A percentile compares a stretch with the other conserved stretches of the same genome.
Conservation (phyloP, 2,888 invertebrate species). For the Tuta absoluta region DNA sequence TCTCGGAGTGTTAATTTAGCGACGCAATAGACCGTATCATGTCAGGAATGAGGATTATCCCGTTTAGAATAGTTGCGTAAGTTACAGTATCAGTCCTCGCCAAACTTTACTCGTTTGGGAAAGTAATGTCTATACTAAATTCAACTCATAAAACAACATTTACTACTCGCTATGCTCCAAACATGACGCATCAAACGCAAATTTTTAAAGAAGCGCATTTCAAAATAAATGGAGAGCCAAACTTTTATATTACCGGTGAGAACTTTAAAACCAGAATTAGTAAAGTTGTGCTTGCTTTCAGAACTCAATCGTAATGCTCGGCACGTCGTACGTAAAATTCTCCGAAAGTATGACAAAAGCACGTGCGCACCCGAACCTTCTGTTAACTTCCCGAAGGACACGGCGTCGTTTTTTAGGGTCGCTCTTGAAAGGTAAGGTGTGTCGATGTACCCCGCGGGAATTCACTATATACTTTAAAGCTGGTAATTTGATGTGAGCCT, state of each 20-base stretch:
- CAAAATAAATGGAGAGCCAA: conserved; percentile 23
- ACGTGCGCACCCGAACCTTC: conserved; percentile 72
- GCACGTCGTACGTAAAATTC: conserved; percentile 77
- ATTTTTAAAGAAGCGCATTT: conserved; percentile 21
- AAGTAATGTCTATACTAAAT: conserved; percentile 14
- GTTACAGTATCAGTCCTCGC: conserved; percentile 25
- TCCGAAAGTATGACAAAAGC: conserved; percentile 77
- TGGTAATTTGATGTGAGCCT: conserved; percentile 80
- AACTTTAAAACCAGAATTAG: conserved; percentile 65
- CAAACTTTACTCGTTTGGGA: conserved; percentile 23
- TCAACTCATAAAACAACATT: conserved; percentile 15
- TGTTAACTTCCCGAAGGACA: conserved; percentile 76
- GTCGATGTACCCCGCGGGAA: conserved; percentile 70
- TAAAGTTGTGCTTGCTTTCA: conserved; percentile 61
- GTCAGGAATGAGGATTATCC: conserved; percentile 28
- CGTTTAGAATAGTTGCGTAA: conserved; percentile 29
- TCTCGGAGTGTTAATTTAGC: conserved; percentile 17
- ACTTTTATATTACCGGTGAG: conserved; percentile 46
- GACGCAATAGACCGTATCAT: conserved; percentile 26
- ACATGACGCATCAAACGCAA: not conserved
- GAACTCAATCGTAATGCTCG: conserved; percentile 72
- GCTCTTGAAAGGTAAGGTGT: conserved; percentile 77
- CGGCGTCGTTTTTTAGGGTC: conserved; percentile 72
- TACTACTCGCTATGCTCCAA: conserved; percentile 4
- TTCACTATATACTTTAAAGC: conserved; percentile 76